Base-by-base conservation (phyloP, 2,888 invertebrate genomes). In the Steinernema scapterisci region DNA sequence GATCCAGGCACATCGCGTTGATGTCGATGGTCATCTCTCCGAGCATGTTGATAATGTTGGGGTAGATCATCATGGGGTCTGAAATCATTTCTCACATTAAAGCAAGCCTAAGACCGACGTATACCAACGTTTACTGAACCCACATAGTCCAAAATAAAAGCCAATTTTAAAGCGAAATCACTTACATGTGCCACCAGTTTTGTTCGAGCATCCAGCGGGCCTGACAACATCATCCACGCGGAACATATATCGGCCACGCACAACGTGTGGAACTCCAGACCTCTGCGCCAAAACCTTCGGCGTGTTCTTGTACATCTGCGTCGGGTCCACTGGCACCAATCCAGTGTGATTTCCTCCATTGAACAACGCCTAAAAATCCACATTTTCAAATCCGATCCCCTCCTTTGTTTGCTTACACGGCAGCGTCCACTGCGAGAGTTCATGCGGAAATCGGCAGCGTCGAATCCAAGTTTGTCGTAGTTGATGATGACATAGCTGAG, bases 1-100 rank as follows among this genome's bases (percentile, higher is more conserved):
- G 91, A 80, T 92, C 91, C 88, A 97, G 94, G 88, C 97, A 99
- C 11, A 96, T 95, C 0, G 97, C 97, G 0, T 97, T 96, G 78
- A 99, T 93, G 87, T 97, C 96, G 48, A 99, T 94, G 73, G 95
- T 92, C 0, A 95, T 95, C 2, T 97, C 97, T 6, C 97, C 97
- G 80, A 97, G 90, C 97, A 97, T 97, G 88, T 95, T 95, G 3
- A 96, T 97, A 86, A 94, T 94, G 88, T 96, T 95, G 0, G 96
- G 96, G 0, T 86, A 86, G 76, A 87, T 84, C 51, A 87, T 73
- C 82, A 87, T 84, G 21, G 88, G 87, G 70, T 82, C 85, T 86
- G 78, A 7, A 76, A n/a, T n/a, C n/a, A n/a, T n/a, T n/a, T n/a
- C n/a, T n/a, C n/a, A n/a, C n/a, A n/a, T n/a, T n/a, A n/a, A n/a